Evolutionary conservation across 2,113 vertebrate species (phyloP).

Genomic region (Mustelus asterias): DNA sequence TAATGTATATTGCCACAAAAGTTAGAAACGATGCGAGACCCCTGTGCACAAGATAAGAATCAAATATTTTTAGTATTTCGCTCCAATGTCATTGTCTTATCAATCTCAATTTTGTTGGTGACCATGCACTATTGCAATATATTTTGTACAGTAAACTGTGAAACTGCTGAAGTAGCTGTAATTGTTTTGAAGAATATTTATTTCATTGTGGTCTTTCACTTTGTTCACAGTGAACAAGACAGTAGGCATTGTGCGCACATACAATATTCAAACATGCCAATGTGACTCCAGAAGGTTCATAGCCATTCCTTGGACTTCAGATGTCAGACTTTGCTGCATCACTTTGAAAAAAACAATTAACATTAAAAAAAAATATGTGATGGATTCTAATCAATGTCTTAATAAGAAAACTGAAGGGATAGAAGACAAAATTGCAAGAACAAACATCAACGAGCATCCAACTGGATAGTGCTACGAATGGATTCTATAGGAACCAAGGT

Average conservation of each 20-base stretch:
- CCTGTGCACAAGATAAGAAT: neutral
- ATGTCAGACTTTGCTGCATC: neutral
- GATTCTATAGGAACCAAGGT: slow-evolving; percentile 21
- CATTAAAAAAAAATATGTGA: neutral
- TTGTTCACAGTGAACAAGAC: slow-evolving; percentile 25
- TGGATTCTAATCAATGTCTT: slow-evolving; percentile 13
- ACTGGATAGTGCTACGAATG: neutral
- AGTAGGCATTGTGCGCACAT: neutral
- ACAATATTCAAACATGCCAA: neutral
- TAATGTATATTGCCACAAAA: neutral
- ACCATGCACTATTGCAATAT: neutral
- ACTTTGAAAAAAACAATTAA: slow-evolving; percentile 18
- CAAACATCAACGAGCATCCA: neutral
- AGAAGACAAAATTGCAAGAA: neutral
- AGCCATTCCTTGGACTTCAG: slow-evolving; percentile 10
- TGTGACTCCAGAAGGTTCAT: slow-evolving; percentile 23
- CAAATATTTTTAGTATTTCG: neutral
- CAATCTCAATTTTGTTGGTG: neutral
- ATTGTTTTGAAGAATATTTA: neutral
- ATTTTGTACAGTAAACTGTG: neutral
- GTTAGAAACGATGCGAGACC: neutral
- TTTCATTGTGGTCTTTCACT: neutral
- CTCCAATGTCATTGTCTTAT: neutral
- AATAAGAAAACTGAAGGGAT: slow-evolving; percentile 29
- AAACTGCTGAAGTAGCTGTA: neutral